A percentile compares a stretch with the other conserved stretches of the same genome.
Evolutionary conservation across 1,140 invertebrate genomes (phyloP).

Genomic region (Drosophila ogumai): DNA sequence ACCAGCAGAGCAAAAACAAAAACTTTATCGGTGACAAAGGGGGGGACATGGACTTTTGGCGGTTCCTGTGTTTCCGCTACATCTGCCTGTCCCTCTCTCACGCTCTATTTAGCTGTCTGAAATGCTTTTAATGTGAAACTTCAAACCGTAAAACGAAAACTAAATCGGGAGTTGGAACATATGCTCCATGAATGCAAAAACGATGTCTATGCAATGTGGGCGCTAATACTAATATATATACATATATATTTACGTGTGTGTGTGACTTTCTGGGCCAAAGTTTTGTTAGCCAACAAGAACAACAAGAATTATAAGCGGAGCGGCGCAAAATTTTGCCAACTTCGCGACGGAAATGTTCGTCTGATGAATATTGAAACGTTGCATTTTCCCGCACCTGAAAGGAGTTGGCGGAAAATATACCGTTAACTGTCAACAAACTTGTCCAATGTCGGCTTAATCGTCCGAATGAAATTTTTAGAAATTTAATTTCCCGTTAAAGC

Average conservation of each 20-base stretch:
- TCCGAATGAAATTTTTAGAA: background rate
- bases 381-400: conserved; percentile 35
- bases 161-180: conserved; percentile 56
- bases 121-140: conserved; percentile 73
- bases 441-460: conserved; percentile 16
- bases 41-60: conserved; percentile 17
- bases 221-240: background rate
- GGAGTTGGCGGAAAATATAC: conserved; percentile 22
- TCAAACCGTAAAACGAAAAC: conserved; percentile 64
- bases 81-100: conserved; percentile 15
- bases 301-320: conserved; percentile 26
- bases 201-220: conserved; percentile 53
- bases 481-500: conserved; percentile 2
- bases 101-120: conserved; percentile 48
- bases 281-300: conserved; percentile 46
- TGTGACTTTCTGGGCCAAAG: conserved; percentile 37
- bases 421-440: conserved; percentile 37
- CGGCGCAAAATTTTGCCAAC: conserved; percentile 33
- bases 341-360: conserved; percentile 34
- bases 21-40: conserved; percentile 68
- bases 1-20: conserved; percentile 60
- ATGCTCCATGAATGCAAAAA: conserved; percentile 74
- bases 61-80: conserved; percentile 6
- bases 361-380: conserved; percentile 44
- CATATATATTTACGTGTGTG: background rate